phyloP scores from a whole-genome alignment of 2,113 vertebrate species.

The Chlamydotis undulata region DNA sequence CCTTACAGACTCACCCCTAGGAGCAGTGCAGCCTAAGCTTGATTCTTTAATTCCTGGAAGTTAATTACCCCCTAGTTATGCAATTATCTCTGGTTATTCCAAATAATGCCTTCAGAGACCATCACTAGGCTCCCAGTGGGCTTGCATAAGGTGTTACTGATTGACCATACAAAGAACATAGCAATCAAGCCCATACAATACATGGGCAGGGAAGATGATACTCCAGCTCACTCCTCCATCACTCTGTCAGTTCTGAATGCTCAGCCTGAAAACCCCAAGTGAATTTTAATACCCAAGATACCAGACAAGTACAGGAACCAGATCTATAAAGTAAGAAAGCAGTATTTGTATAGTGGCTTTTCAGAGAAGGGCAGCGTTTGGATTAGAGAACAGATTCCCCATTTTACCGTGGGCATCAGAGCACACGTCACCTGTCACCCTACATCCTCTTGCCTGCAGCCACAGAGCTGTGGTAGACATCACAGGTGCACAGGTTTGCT shows the following conservation, averaged over 20 bases:
- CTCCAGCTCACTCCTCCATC: not conserved
- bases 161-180: not conserved
- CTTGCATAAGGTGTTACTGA: slow-evolving; percentile 8
- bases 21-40: not conserved
- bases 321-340: not conserved
- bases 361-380: not conserved
- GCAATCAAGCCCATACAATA: not conserved
- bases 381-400: not conserved
- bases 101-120: slow-evolving; percentile 31
- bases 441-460: not conserved
- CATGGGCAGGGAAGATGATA: not conserved
- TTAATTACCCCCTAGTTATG: slow-evolving; percentile 32
- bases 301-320: not conserved
- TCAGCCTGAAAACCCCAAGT: not conserved
- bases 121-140: not conserved
- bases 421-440: not conserved
- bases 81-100: slow-evolving; percentile 18
- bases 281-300: not conserved
- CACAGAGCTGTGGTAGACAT: not conserved
- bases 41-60: slow-evolving; percentile 22
- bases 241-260: not conserved
- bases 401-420: not conserved
- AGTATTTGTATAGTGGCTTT: not conserved
- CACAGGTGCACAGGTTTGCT: not conserved
- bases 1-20: not conserved